Evolutionary conservation across 2,797 vertebrate species (phyloP), one percentile per base, ranked within the genome.

Genomic region (Centropyge bicolor): DNA sequence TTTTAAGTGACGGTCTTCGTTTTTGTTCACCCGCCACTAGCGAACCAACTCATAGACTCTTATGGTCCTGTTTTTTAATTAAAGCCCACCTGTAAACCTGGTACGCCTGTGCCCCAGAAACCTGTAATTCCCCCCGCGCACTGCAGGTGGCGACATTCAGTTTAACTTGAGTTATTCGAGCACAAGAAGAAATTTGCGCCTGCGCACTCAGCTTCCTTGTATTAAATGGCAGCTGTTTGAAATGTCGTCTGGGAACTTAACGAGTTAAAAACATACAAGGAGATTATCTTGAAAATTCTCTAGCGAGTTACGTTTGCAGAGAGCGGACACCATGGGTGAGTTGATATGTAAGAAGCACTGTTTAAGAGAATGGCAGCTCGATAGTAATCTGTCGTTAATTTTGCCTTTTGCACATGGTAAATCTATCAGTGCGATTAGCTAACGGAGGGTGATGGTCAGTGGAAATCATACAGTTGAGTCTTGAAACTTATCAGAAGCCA

Each of bases 261-360:
- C 0, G 7, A 54, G 16, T 60, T 60, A 27, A 71, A 62, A 40
- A 38, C 45, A 54, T 24, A 3, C 12, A 12, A 62, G 31, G 45
- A 43, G 38, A 16, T 49, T 65, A 0, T 12, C 5, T 20, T 22
- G 13, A 2, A 11, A 9, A 17, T 17, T 52, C 45, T 19, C 12
- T 22, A 17, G 8, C 14, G 35, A 27, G n/a, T 40, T n/a, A 10
- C 20, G 5, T 71, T 52, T 48, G 1, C 6, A 41, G 19, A 72
- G 51, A 59, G 36, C 13, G n/a, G 51, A 38, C 61, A 63, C 4
- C 11, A 93, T 93, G 92, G 91, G 93, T 94, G 71, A 91, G 93
- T 90, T 61, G 2, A 66, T 43, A 14, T 54, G 14, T 9, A 6
- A 41, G 3, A 67, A 17, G 24, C 55, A 0, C 3, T 52, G 22